A percentile compares a stretch with the other conserved stretches of the same genome.
These are phyloP conservation scores for Octodon degus DNA, from an alignment of 2,113 vertebrate genomes.

Conservation along the genomic window DNA sequence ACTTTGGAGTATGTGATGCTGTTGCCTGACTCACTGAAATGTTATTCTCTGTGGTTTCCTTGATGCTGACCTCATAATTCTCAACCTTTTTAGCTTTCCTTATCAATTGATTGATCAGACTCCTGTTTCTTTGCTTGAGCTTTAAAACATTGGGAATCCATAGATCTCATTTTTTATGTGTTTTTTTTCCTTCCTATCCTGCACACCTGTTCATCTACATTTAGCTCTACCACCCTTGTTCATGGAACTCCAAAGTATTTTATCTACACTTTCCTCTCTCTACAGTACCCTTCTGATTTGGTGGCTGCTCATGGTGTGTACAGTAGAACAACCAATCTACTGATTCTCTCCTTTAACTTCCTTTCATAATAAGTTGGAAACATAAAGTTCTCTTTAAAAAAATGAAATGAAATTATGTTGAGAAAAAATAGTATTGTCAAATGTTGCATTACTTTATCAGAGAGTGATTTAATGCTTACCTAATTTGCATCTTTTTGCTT, in stretches of 20 bases:
- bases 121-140: not conserved
- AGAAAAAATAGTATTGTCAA: not conserved
- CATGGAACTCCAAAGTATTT: not conserved
- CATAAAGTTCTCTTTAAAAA: slow-evolving; percentile 6
- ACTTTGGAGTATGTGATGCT: not conserved
- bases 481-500: not conserved
- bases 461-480: not conserved
- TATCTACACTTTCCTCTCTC: not conserved
- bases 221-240: not conserved
- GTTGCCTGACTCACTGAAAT: not conserved
- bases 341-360: not conserved
- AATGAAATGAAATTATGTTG: not conserved
- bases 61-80: not conserved
- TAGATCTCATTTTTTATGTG: not conserved
- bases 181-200: not conserved
- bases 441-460: not conserved
- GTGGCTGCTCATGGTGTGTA: not conserved
- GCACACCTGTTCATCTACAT: not conserved
- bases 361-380: not conserved
- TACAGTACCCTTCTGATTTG: not conserved
- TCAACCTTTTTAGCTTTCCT: not conserved
- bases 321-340: not conserved
- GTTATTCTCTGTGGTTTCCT: not conserved
- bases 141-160: not conserved
- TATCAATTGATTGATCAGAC: not conserved